These are phyloP conservation scores for Aporrectodea caliginosa DNA, from an alignment of 1,140 invertebrate species.

Conservation along the genomic window DNA sequence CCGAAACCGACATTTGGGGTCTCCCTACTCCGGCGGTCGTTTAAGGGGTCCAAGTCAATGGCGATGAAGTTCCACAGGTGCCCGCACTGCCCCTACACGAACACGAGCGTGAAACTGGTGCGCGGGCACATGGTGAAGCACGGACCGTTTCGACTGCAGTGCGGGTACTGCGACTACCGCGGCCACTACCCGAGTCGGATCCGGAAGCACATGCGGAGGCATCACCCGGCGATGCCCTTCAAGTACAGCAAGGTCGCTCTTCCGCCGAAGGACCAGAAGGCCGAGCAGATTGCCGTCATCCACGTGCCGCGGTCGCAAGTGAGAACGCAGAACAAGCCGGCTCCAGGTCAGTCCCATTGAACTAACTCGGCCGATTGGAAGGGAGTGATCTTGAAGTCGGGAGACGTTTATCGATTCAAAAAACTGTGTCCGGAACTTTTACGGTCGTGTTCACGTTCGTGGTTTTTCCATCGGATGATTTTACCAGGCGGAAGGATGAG, in stretches of 20 bases:
- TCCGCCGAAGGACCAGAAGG: background rate
- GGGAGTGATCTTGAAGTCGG: too few species aligned
- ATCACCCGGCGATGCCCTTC: constrained; percentile 8
- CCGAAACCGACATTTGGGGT: constrained; percentile 4
- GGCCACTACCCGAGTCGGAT: constrained; percentile 26
- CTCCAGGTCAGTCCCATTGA: constrained; percentile 9
- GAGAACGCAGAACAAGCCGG: background rate
- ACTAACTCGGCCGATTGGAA: too few species aligned
- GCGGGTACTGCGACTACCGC: constrained; percentile 24
- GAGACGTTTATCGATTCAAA: too few species aligned
- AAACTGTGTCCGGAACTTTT: too few species aligned
- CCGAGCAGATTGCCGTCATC: background rate
- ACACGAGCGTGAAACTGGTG: constrained; percentile 19
- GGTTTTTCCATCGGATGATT: too few species aligned
- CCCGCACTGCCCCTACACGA: constrained; percentile 23
- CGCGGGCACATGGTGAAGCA: constrained; percentile 26
- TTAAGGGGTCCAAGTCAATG: constrained; percentile 1
- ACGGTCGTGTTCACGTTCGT: too few species aligned
- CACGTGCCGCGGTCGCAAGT: background rate
- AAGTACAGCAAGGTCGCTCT: constrained; percentile 17
- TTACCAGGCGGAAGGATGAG: too few species aligned
- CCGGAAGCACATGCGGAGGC: constrained; percentile 18
- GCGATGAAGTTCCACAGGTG: constrained; percentile 15
- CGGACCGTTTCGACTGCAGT: constrained; percentile 19
- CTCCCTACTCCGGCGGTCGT: background rate